phyloP scores from a whole-genome alignment of 2,888 invertebrate genomes.

The Standfussiana lucernea region DNA sequence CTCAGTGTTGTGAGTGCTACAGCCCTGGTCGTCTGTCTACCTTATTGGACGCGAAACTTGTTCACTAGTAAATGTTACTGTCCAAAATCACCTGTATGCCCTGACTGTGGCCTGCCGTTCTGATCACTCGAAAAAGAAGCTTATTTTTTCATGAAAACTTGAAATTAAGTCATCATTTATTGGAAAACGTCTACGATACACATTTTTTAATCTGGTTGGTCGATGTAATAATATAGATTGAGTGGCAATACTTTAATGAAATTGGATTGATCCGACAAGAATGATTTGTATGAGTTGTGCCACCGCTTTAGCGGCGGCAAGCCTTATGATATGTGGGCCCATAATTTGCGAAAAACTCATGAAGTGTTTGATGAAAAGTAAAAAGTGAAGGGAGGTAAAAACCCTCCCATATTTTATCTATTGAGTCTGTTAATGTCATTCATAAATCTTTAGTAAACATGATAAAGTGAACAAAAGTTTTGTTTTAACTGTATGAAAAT shows the following conservation, averaged over 20 bases:
- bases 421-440: background rate
- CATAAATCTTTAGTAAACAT: background rate
- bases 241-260: background rate
- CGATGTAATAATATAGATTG: background rate
- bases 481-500: background rate
- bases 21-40: conserved; percentile 72
- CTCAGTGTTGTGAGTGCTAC: conserved; percentile 72
- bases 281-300: conserved; percentile 75
- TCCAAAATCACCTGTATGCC: conserved; percentile 70
- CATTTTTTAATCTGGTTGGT: background rate
- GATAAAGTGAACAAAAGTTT: conserved; percentile 10
- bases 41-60: conserved; percentile 70
- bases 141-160: background rate
- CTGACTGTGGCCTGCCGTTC: conserved; percentile 72
- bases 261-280: conserved; percentile 27
- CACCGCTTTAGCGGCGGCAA: conserved; percentile 68
- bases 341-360: conserved; percentile 73
- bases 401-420: conserved; percentile 16
- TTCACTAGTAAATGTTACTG: conserved; percentile 71
- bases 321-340: conserved; percentile 70
- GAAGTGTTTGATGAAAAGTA: conserved; percentile 57
- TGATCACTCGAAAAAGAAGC: conserved; percentile 37
- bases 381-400: background rate
- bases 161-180: background rate
- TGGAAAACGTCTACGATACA: background rate